These are phyloP conservation scores for Dynastes tityus DNA, from an alignment of 2,888 invertebrate genomes.

Conservation along the genomic window DNA sequence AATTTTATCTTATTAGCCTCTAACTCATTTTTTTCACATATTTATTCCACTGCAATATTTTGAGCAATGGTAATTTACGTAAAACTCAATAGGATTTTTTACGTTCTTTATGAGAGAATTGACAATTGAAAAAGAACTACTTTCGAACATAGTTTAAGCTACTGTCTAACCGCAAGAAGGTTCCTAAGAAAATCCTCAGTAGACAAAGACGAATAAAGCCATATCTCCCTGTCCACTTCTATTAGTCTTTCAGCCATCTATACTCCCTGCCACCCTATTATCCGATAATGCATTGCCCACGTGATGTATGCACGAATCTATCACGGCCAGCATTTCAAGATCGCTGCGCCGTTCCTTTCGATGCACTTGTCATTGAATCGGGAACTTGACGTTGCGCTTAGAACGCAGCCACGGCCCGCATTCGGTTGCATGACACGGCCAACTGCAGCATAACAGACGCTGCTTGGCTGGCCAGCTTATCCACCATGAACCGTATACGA, in stretches of 20 bases:
- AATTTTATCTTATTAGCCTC: no score
- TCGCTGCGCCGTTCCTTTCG: neutral
- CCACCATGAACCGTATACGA: neutral
- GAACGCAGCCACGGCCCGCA: neutral
- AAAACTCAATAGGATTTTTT: no score
- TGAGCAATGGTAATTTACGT: no score
- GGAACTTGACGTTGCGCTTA: neutral
- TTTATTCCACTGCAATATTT: no score
- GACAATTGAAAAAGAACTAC: no score
- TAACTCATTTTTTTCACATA: no score
- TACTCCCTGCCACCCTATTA: neutral
- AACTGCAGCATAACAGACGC: neutral
- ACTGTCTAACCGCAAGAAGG: no score
- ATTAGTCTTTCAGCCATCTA: neutral
- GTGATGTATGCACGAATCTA: constrained; percentile 12
- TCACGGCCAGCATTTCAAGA: neutral
- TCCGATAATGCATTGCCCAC: constrained; percentile 12
- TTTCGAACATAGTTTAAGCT: no score
- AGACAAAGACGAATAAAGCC: no score
- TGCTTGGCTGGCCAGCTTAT: neutral
- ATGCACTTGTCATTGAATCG: neutral
- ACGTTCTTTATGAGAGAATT: no score
- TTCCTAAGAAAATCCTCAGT: no score
- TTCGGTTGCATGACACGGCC: neutral
- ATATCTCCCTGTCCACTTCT: no score